Base-by-base conservation (phyloP, 2,113 vertebrate species). In the Proteles cristata region DNA sequence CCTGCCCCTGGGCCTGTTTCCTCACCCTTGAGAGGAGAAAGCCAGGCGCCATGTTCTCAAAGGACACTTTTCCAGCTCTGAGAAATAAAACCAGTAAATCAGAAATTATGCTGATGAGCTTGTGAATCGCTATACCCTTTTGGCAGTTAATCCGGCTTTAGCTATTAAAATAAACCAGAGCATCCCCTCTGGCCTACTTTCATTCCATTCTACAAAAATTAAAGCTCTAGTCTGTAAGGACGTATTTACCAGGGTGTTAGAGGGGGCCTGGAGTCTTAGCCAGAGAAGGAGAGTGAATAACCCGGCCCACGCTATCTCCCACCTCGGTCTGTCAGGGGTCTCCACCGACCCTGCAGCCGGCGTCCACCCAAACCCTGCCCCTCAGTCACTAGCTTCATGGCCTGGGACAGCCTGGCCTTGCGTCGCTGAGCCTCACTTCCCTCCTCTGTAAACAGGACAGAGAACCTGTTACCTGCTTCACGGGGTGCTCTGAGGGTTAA, bases 81-180 rank as follows among this genome's bases (percentile, higher is more conserved):
- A 82, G 61, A 93, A 83, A 83, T 50, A 79, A 91, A 92, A 92
- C 55, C 80, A 88, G 53, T 33, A 86, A 74, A 73, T 35, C 94
- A 94, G 77, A 83, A 87, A 96, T 58, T 25, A 65, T 69, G 48
- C 68, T 25, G 39, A 89, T 71, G 43, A 85, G 76, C 68, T 87
- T 81, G 58, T 39, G 68, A 90, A 93, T 90, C 73, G 82, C 82
- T 92, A 45, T 17, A 68, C 48, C 19, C 92, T 92, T 74, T 80
- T 55, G 76, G 66, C 69, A 91, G 74, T 88, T 93, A 83, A 83
- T 92, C 69, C 28, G 15, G 35, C 84, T 89, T 88, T 87, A 74
- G 65, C 77, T 93, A 33, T 97, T 89, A 76, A 93, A 94, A 81
- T 74, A 94, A 93, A 69, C n/a, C 17, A 8, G 14, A 7, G 45